Conservation (phyloP, 2,888 invertebrate genomes). For the Trachelus iudaicus region DNA sequence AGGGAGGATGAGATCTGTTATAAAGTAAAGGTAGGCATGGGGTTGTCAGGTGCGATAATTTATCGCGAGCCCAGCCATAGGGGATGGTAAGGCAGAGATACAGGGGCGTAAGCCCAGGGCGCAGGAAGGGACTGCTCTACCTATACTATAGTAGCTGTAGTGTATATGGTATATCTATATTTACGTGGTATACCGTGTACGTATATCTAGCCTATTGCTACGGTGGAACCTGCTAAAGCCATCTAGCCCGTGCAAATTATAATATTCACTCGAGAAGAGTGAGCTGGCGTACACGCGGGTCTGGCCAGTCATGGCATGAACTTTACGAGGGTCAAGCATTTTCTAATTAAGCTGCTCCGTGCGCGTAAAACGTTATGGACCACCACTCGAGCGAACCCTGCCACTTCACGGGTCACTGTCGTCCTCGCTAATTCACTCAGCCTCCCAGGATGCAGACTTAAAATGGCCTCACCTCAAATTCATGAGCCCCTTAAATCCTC, state of each 20-base stretch:
- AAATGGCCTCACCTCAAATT: neutral
- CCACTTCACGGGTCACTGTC: conserved; percentile 12
- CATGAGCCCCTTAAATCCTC: neutral
- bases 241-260: conserved; percentile 31
- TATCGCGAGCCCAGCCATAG: conserved; percentile 19
- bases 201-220: neutral
- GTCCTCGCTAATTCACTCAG: conserved; percentile 2
- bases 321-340: conserved; percentile 57
- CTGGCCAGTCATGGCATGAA: conserved; percentile 16
- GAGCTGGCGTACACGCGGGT: conserved; percentile 8
- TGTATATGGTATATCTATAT: neutral
- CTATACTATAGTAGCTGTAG: neutral
- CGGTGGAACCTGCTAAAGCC: conserved; percentile 13
- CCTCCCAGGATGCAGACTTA: neutral
- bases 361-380: conserved; percentile 47
- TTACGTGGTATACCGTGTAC: neutral
- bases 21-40: conserved; percentile 26
- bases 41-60: conserved; percentile 34
- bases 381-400: conserved; percentile 36
- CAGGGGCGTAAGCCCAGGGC: conserved; percentile 8
- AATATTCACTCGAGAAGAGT: conserved; percentile 27
- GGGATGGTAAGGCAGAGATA: conserved; percentile 6
- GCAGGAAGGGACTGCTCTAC: neutral
- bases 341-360: conserved; percentile 54
- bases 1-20: conserved; percentile 16